These are phyloP conservation scores for Andrena trimmerana DNA, from an alignment of 2,888 invertebrate species.

Conservation along the genomic window DNA sequence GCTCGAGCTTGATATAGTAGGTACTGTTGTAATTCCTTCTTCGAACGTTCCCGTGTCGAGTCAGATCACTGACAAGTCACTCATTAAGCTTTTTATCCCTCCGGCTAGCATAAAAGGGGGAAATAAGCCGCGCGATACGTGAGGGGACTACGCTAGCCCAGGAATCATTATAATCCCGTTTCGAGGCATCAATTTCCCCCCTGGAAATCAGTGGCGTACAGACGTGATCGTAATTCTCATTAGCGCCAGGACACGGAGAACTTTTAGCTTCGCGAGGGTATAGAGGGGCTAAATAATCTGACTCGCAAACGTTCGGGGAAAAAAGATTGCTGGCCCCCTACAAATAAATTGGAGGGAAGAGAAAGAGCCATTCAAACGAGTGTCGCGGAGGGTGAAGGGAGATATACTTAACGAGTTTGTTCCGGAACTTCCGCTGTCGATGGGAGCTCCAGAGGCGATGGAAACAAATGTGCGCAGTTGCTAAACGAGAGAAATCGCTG, in stretches of 20 bases:
- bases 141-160: slow-evolving; percentile 49
- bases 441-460: slow-evolving; percentile 8
- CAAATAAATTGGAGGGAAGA: slow-evolving; percentile 15
- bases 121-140: slow-evolving; percentile 44
- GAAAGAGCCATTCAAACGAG: slow-evolving; percentile 22
- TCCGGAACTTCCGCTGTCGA: not conserved
- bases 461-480: not conserved
- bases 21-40: not conserved
- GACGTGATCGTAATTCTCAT: slow-evolving; percentile 78
- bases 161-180: slow-evolving; percentile 73
- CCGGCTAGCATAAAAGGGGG: slow-evolving; percentile 2
- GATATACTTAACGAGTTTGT: slow-evolving; percentile 15
- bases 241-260: slow-evolving; percentile 49
- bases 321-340: slow-evolving; percentile 3
- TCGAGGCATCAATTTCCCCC: slow-evolving; percentile 67
- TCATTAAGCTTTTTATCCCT: slow-evolving; percentile 1
- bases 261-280: slow-evolving; percentile 10
- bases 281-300: slow-evolving; percentile 30
- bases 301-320: slow-evolving; percentile 9
- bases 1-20: not conserved
- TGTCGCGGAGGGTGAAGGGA: not conserved
- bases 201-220: slow-evolving; percentile 72
- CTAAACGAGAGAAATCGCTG: not conserved
- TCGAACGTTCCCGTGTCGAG: not conserved
- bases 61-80: not conserved